Base-by-base conservation (phyloP, 2,797 vertebrate genomes). In the Hemibagrus guttatus region DNA sequence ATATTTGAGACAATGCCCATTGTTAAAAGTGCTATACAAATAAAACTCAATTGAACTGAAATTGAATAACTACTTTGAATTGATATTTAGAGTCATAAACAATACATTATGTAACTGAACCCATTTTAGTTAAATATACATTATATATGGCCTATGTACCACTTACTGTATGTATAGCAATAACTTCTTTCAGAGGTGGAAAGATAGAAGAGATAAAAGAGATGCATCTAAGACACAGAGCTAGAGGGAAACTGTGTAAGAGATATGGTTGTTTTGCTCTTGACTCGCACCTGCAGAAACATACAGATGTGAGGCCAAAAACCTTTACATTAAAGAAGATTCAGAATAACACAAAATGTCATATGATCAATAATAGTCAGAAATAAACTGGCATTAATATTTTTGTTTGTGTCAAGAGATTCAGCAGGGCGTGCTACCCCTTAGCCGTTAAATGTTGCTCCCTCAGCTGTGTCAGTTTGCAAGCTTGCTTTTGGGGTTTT, bases 401-500 rank as follows among this genome's bases (percentile, higher is more conserved):
- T 12, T 1, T 26, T 81, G 28, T 84, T 21, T 64, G 17, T 59
- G 66, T 75, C 72, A 42, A 74, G 49, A 75, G 54, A 74, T 74
- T 63, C 16, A 56, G 46, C 61, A 69, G 17, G 28, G 31, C 69
- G 56, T 56, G 21, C 54, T 74, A 58, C 28, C 52, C 35, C 31
- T 56, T 39, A 39, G 68, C 23, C 66, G 61, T 49, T 49, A 74
- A 28, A 72, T 59, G 72, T 28, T 64, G 42, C 39, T 79, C 28
- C 28, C 11, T 78, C 76, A 81, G 78, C 83, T 81, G 42, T 64
- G 64, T 81, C 59, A 31, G 23, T 85, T 84, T 75, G 31, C 59
- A 85, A 74, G 31, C 63, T 84, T 87, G 78, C 61, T 58, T 81
- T 35, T 49, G 31, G 86, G 83, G 72, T 52, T 87, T 87, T 52